Conservation (phyloP, 2,888 invertebrate genomes). For the Hecatera dysodea region DNA sequence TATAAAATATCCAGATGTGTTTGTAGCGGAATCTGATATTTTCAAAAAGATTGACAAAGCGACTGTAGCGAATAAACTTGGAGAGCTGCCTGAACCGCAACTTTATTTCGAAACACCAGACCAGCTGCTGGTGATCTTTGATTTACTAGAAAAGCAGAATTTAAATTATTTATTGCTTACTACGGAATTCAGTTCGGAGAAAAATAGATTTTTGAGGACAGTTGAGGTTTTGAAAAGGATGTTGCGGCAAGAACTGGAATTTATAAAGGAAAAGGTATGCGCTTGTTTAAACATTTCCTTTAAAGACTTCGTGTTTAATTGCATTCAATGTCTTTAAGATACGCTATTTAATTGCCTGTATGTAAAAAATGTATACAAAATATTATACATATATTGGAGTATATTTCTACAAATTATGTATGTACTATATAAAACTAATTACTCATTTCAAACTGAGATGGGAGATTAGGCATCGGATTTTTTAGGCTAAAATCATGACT, state of each 20-base stretch:
- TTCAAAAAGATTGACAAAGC: conserved; percentile 77
- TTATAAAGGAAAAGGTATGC: conserved; percentile 82
- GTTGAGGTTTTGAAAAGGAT: conserved; percentile 75
- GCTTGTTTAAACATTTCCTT: neutral
- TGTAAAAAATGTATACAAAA: neutral
- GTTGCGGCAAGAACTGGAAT: conserved; percentile 78
- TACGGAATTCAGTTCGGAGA: conserved; percentile 83
- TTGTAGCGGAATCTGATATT: conserved; percentile 79
- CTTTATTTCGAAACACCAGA: conserved; percentile 84
- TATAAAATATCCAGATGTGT: conserved; percentile 76
- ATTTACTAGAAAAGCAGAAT: conserved; percentile 85
- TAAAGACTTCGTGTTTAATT: neutral
- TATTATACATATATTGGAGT: neutral
- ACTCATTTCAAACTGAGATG: neutral
- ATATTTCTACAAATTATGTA: neutral
- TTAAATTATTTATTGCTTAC: conserved; percentile 86
- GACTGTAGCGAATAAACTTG: conserved; percentile 73
- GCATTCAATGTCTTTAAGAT: neutral
- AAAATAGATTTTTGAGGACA: conserved; percentile 83
- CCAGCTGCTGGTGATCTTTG: conserved; percentile 81
- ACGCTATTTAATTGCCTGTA: neutral
- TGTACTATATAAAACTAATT: neutral
- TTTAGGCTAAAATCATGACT: neutral
- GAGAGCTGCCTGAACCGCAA: conserved; percentile 76
- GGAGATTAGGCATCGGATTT: neutral